Conservation (phyloP, 1,140 invertebrate species). For the Zaprionus ornatus region DNA sequence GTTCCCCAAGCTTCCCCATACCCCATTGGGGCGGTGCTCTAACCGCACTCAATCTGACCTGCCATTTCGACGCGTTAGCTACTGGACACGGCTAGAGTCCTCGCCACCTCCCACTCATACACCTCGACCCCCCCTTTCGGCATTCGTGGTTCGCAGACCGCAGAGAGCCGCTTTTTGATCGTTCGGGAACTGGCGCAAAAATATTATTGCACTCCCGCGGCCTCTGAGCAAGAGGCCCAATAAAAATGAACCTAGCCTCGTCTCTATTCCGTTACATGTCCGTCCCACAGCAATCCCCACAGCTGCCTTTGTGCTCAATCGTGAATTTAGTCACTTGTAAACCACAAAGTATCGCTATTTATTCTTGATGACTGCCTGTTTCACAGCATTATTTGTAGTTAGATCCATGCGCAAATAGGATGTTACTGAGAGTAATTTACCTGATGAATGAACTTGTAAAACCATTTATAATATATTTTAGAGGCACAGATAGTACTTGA, state of each 20-base stretch:
- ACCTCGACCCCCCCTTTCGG: slow-evolving; percentile 16
- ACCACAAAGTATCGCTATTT: slow-evolving; percentile 5
- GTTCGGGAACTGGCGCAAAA: slow-evolving; percentile 48
- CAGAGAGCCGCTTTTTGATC: slow-evolving; percentile 63
- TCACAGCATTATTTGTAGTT: too few relatives aligned
- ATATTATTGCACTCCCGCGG: slow-evolving; percentile 69
- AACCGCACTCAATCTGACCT: slow-evolving; percentile 61
- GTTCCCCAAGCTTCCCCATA: not conserved
- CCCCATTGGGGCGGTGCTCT: not conserved
- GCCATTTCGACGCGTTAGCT: slow-evolving; percentile 58
- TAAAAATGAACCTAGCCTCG: not conserved
- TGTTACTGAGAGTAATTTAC: too few relatives aligned
- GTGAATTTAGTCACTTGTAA: slow-evolving; percentile 50
- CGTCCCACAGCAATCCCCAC: not conserved
- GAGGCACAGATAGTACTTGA: too few relatives aligned
- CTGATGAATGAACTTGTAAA: too few relatives aligned
- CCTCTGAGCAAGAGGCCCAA: slow-evolving; percentile 7
- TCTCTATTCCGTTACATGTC: not conserved
- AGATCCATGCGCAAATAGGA: too few relatives aligned
- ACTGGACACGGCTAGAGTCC: slow-evolving; percentile 1
- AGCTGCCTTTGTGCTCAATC: slow-evolving; percentile 30
- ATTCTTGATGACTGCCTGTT: not conserved
- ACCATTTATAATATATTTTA: too few relatives aligned
- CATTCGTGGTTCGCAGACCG: slow-evolving; percentile 48
- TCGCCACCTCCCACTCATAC: not conserved